Evolutionary conservation across 2,888 invertebrate genomes (phyloP).

Genomic region (Tachina lurida): DNA sequence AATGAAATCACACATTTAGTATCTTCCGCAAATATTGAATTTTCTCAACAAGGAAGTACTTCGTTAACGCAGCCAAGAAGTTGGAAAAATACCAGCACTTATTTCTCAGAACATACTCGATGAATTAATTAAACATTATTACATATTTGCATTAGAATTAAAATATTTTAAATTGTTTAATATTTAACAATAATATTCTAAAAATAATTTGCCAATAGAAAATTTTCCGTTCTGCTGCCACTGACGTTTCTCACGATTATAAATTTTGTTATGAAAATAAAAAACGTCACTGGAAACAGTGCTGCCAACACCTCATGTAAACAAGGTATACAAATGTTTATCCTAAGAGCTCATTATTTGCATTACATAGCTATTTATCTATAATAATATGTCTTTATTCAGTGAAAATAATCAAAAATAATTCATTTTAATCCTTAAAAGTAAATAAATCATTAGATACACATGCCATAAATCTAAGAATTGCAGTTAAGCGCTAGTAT

Average conservation of each 20-base stretch:
- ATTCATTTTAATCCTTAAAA: too few species aligned
- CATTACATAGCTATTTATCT: too few species aligned
- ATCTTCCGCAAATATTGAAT: slow-evolving; percentile 54
- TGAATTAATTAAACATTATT: background rate
- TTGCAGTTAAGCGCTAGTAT: too few species aligned
- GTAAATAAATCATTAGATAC: too few species aligned
- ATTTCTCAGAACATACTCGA: background rate
- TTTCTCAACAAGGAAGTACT: slow-evolving; percentile 41
- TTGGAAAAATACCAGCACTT: slow-evolving; percentile 11
- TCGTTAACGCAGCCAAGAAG: slow-evolving; percentile 30
- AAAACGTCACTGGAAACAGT: slow-evolving; percentile 32
- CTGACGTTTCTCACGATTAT: slow-evolving; percentile 46
- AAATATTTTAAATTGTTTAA: background rate
- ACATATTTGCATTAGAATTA: background rate
- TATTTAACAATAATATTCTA: slow-evolving; percentile 23
- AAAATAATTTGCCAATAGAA: slow-evolving; percentile 17
- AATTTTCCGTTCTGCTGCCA: slow-evolving; percentile 33
- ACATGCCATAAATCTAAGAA: too few species aligned
- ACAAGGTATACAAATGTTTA: background rate
- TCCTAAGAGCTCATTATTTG: too few species aligned
- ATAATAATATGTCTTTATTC: too few species aligned
- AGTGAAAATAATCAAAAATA: too few species aligned
- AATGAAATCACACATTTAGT: background rate
- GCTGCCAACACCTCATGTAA: slow-evolving; percentile 8
- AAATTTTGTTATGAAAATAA: slow-evolving; percentile 58